Base-by-base conservation (phyloP, 2,797 vertebrate species). In the Hippopotamyrus pictus region DNA sequence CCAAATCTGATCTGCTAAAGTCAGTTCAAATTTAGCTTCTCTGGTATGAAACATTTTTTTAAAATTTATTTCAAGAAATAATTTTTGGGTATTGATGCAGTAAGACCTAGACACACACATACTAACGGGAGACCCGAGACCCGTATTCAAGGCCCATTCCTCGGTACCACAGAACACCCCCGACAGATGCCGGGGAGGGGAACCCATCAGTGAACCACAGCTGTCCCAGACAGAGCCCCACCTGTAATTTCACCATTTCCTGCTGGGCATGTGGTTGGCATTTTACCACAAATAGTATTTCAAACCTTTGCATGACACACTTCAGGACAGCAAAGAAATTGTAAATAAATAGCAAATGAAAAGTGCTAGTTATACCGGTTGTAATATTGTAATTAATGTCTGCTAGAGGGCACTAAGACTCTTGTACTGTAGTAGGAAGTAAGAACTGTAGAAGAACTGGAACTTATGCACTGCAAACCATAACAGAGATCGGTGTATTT, bases 21-120 rank as follows among this genome's bases (percentile, higher is more conserved):
- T 86, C n/a, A 53, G 87, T 62, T 86, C 25, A 86, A 59, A 79
- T 48, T 89, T 14, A 89, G 33, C 88, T 84, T 88, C 90, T 89
- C 86, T 53, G 88, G 88, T 86, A 89, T 44, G 25, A 90, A 84
- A 88, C 92, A 90, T 44, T 76, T 53, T 84, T 73, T 14, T 3
- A 91, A 91, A 91, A 91, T 4, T 90, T 90, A 90, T 91, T 91
- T 90, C 87, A 89, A 91, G 65, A 46, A 93, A 91, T 57, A 90
- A 33, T 73, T 88, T 90, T 91, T 93, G 91, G 86, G 90, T 90
- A 91, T 91, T 90, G 37, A 88, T 82, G 89, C 88, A 89, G 79
- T 90, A 79, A 89, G 57, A 91, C 89, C 84, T 59, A 91, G 76
- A 93, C 88, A 91, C 54, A 17, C 5, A 88, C 89, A 90, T 87